A percentile compares a stretch with the other conserved stretches of the same genome.
These are phyloP conservation scores for Macquaria ambigua DNA, from an alignment of 2,113 vertebrate species.

Conservation along the genomic window DNA sequence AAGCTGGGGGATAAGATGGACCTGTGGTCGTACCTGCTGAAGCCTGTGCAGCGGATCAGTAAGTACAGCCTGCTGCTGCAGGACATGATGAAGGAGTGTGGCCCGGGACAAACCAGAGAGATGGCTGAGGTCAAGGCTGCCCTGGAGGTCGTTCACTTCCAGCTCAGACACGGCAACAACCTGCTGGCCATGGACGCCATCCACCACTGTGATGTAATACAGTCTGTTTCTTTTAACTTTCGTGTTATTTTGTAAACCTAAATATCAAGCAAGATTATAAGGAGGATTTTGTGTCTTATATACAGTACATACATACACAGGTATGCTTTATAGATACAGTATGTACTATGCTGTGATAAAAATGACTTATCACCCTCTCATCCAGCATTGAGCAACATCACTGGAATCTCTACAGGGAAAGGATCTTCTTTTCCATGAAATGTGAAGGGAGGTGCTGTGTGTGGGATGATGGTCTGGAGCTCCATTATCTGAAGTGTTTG, in stretches of 20 bases:
- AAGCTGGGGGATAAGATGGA: slow-evolving; percentile 85
- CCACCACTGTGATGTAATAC: slow-evolving; percentile 83
- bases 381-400: background rate
- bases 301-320: background rate
- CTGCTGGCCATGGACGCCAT: slow-evolving; percentile 87
- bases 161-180: slow-evolving; percentile 85
- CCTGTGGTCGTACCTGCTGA: slow-evolving; percentile 85
- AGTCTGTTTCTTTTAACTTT: background rate
- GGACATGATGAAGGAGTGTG: slow-evolving; percentile 82
- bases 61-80: slow-evolving; percentile 87
- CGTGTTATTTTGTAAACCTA: background rate
- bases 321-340: background rate
- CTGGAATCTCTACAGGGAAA: background rate
- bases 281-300: background rate
- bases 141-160: slow-evolving; percentile 83
- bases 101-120: slow-evolving; percentile 65
- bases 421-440: background rate
- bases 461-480: background rate
- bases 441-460: background rate
- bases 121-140: slow-evolving; percentile 79
- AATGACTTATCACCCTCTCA: background rate
- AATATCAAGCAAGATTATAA: background rate
- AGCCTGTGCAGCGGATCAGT: slow-evolving; percentile 87
- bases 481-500: background rate
- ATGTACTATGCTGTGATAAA: background rate